phyloP scores from a whole-genome alignment of 2,113 vertebrate species.

The Chrysochloris asiatica region DNA sequence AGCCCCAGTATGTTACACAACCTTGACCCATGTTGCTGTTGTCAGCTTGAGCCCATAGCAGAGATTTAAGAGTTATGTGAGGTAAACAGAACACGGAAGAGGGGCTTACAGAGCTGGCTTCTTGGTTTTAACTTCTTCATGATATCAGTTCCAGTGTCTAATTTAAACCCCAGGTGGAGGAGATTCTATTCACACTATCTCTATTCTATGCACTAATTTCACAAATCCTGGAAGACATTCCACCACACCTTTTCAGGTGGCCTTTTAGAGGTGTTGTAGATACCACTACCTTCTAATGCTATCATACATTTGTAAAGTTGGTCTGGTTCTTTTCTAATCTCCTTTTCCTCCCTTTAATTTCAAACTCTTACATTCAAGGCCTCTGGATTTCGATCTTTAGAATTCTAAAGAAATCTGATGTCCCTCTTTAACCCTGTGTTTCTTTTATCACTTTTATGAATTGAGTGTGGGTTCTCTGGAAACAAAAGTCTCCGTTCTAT shows the following conservation, averaged over 20 bases:
- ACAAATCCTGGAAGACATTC: conserved; percentile 38
- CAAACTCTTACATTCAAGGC: not conserved
- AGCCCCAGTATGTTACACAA: not conserved
- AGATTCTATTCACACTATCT: conserved; percentile 11
- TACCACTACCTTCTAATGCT: not conserved
- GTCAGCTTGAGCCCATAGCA: not conserved
- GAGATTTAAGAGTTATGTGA: conserved; percentile 21
- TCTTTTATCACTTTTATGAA: not conserved
- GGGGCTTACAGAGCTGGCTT: conserved; percentile 3
- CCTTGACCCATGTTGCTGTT: not conserved
- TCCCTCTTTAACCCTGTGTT: not conserved
- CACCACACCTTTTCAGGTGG: not conserved
- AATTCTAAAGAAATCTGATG: not conserved
- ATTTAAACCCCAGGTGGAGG: conserved; percentile 46
- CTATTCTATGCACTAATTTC: too few relatives aligned
- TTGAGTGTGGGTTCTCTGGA: not conserved
- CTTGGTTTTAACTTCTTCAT: not conserved
- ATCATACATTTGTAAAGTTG: conserved; percentile 14
- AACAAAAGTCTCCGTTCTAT: not conserved
- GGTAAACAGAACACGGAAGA: conserved; percentile 27
- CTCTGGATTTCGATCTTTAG: not conserved
- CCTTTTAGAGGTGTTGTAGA: conserved; percentile 13
- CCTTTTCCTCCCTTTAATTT: conserved; percentile 23
- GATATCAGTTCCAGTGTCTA: not conserved
- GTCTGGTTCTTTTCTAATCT: conserved; percentile 30